Base-by-base conservation (phyloP, 2,113 vertebrate species). In the Diglossa brunneiventris region DNA sequence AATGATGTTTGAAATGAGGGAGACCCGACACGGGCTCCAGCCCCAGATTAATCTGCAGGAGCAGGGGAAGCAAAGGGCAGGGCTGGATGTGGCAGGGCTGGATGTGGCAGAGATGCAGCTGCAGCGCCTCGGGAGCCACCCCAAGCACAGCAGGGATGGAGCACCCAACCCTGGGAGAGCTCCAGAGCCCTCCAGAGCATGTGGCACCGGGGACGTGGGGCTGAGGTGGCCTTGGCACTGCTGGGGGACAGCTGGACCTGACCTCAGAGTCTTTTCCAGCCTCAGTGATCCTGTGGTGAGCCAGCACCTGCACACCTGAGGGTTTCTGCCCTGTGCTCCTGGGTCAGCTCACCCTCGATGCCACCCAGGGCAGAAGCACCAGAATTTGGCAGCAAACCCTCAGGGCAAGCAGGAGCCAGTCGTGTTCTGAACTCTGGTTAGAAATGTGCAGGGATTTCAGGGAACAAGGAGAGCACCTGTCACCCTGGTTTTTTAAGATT, bases 231-330 rank as follows among this genome's bases (percentile, higher is more conserved):
- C 33, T 7, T 44, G 72, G 74, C 56, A 56, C 20, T 5, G 66
- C 41, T 49, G 66, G 23, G 79, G 70, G 9, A 52, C 28, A 15
- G 47, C 35, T 49, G 75, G 30, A 1, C 18, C 20, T 15, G 21
- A 5, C 22, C 59, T 42, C 61, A 26, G 21, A 15, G 86, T 18
- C 31, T 73, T 31, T 10, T 42, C 59, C 59, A 50, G 9, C 42
- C 58, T 23, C 67, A 1, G 11, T 6, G 59, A 6, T 8, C 8
- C 83, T 26, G 53, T 23, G 47, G 6, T 10, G 5, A 37, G 9
- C 35, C 68, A 33, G 0, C 7, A 3, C n/a, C 12, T 2, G 6
- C 3, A 1, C 2, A 7, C 41, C 42, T 2, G 1, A 0, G 1
- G 5, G 17, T 7, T 79, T 22, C 68, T 30, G 47, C 58, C 41